Base-by-base conservation (phyloP, 2,113 vertebrate species). In the Bufo bufo region DNA sequence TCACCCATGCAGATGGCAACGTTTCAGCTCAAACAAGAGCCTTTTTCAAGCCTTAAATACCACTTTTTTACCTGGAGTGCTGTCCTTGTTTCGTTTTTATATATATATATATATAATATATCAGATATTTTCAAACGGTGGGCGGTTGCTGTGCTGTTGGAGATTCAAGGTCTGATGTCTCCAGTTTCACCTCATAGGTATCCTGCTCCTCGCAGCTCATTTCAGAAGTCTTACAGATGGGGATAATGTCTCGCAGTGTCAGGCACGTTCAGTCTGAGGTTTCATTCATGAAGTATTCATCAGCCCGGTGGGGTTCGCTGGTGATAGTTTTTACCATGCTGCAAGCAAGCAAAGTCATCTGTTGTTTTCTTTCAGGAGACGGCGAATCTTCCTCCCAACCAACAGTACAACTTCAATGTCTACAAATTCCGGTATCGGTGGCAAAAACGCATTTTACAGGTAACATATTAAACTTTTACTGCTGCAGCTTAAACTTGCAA, bases 401-500 rank as follows among this genome's bases (percentile, higher is more conserved):
- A 90, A 0, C 94, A 94, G 43, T 94, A 95, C 90, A 96, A 96
- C 91, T 96, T 96, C 89, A 94, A 94, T 4, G 93, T 97, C 85
- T 93, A 95, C 90, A 96, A 96, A 91, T 92, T 93, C 77, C 94
- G 91, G 52, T 96, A 94, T 84, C 92, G 95, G 50, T 95, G 95
- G 95, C 95, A 96, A 93, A 96, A 98, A 82, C 78, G 94, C 0
- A 93, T 96, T 81, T 86, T 97, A 75, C 94, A 96, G 96, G 94
- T 95, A 90, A 91, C 1, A 16, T 19, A 13, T 54, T 56, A 87
- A 52, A 82, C 59, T 82, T 82, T 81, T 63, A 19, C 16, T 20
- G 43, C 59, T 65, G 19, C 14, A 49, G 16, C 17, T 56, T 56
- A 23, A 6, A 56, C n/a, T n/a, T 54, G n/a, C 16, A n/a, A 58